These are phyloP conservation scores for Coenonympha arcania DNA, from an alignment of 2,888 invertebrate species.

Conservation along the genomic window DNA sequence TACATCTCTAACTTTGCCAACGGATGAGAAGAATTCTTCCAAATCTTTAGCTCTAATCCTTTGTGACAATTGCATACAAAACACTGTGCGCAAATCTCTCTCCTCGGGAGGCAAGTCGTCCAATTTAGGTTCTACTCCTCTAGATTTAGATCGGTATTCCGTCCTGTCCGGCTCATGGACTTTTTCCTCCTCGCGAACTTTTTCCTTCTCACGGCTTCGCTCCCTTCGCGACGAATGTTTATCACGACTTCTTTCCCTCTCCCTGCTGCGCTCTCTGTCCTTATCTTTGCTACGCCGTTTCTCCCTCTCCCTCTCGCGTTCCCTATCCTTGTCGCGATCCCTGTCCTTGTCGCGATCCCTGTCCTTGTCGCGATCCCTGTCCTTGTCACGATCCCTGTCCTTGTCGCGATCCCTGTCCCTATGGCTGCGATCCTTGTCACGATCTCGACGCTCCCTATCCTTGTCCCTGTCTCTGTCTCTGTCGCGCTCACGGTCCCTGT, in stretches of 20 bases:
- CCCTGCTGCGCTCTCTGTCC: conserved; percentile 43
- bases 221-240: conserved; percentile 30
- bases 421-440: conserved; percentile 42
- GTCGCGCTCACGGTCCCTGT: conserved; percentile 39
- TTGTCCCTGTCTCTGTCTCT: conserved; percentile 39
- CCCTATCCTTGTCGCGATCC: conserved; percentile 48
- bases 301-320: conserved; percentile 33
- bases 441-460: conserved; percentile 40
- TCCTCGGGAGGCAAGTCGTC: conserved; percentile 95
- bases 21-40: conserved; percentile 98
- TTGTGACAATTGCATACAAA: conserved; percentile 98
- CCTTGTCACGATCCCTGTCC: conserved; percentile 41
- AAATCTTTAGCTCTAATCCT: conserved; percentile 93
- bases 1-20: conserved; percentile 98
- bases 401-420: conserved; percentile 37
- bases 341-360: conserved; percentile 37
- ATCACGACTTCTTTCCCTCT: conserved; percentile 42
- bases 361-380: conserved; percentile 42
- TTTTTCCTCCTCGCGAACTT: conserved; percentile 50
- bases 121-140: conserved; percentile 74
- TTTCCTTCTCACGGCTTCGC: conserved; percentile 40
- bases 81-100: conserved; percentile 97
- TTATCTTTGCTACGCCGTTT: conserved; percentile 40
- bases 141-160: conserved; percentile 62
- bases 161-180: conserved; percentile 43